phyloP scores from a whole-genome alignment of 1,140 invertebrate genomes.

The Armadillidium nasatum region DNA sequence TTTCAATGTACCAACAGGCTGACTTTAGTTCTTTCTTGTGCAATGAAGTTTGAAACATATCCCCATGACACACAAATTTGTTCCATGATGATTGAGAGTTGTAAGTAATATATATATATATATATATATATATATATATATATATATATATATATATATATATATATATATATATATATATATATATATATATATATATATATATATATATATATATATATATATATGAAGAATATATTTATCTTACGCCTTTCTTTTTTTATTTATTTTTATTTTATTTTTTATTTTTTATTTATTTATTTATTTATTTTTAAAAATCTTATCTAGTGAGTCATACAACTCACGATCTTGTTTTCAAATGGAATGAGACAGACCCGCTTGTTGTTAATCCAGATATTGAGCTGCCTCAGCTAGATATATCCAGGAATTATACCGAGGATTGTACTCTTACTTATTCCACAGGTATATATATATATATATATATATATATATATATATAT shows the following conservation, averaged over 20 bases:
- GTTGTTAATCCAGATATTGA: constrained; percentile 82
- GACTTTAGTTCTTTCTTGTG: constrained; percentile 78
- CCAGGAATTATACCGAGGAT: constrained; percentile 78
- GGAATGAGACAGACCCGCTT: constrained; percentile 80
- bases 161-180: too few species aligned
- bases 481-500: neutral
- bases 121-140: too few species aligned
- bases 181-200: too few species aligned
- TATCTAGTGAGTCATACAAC: constrained; percentile 80
- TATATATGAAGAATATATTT: too few species aligned
- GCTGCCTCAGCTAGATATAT: constrained; percentile 77
- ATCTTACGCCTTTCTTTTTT: too few species aligned
- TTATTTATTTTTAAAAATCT: too few species aligned
- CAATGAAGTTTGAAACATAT: constrained; percentile 89
- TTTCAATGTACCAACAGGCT: too few species aligned
- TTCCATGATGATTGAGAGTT: constrained; percentile 85
- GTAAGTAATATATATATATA: too few species aligned
- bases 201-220: too few species aligned
- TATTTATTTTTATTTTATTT: constrained; percentile 16
- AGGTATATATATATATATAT: constrained; percentile 52
- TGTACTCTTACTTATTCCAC: constrained; percentile 84
- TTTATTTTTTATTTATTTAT: neutral
- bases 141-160: too few species aligned
- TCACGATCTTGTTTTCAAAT: constrained; percentile 75
- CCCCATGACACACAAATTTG: constrained; percentile 84